Evolutionary conservation across 92 coral and sea anemone species (phyloP).

Genomic region (Diadumene lineata): DNA sequence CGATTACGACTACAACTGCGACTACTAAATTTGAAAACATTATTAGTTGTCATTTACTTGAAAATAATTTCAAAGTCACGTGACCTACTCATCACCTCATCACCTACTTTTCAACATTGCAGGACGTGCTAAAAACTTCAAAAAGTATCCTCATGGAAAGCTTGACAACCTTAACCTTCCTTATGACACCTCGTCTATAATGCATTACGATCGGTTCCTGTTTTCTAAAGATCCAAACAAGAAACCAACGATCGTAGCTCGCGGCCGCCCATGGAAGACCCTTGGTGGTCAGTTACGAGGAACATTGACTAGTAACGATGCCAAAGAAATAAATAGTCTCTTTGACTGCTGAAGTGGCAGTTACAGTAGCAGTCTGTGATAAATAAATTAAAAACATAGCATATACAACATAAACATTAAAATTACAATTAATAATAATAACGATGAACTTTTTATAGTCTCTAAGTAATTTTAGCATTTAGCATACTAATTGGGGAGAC

Average conservation of each 20-base stretch:
- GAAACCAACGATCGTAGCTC: conserved; percentile 71
- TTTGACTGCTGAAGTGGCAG: conserved; percentile 34
- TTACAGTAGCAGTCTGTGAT: neutral
- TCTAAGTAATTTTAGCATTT: too few relatives aligned
- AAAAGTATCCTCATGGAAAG: conserved; percentile 69
- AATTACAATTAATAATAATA: too few relatives aligned
- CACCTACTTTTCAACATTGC: neutral
- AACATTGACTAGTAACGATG: conserved; percentile 60
- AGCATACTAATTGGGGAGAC: too few relatives aligned
- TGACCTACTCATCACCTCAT: too few relatives aligned
- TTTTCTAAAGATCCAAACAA: conserved; percentile 35
- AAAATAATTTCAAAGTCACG: too few relatives aligned
- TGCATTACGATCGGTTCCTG: conserved; percentile 77
- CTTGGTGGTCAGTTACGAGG: conserved; percentile 83
- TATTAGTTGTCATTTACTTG: neutral
- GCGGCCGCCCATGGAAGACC: conserved; percentile 60
- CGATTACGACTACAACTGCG: neutral
- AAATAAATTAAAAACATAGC: neutral
- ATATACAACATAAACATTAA: neutral
- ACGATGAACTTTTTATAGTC: too few relatives aligned
- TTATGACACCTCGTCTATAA: conserved; percentile 68
- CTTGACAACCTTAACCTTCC: conserved; percentile 54
- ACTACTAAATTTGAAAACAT: neutral
- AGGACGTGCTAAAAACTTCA: conserved; percentile 56
- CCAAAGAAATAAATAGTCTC: conserved; percentile 52